Conservation (phyloP, 2,797 vertebrate species). For the Orientallactaga sibirica region DNA sequence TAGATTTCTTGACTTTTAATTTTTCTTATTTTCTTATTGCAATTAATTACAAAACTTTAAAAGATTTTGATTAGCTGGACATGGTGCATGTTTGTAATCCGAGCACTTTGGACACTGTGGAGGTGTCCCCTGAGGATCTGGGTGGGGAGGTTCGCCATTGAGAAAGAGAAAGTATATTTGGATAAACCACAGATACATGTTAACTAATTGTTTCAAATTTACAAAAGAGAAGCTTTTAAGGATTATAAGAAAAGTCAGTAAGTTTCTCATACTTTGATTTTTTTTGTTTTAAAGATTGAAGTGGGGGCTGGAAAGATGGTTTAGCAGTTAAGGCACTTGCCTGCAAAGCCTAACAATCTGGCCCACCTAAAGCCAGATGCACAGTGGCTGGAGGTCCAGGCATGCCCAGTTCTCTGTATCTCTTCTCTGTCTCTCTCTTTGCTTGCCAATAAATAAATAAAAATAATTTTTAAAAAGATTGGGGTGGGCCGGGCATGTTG, state of each 20-base stretch:
- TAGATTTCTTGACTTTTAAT: slow-evolving; percentile 20
- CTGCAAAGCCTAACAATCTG: too few species aligned
- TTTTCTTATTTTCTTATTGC: slow-evolving; percentile 52
- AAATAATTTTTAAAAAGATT: too few species aligned
- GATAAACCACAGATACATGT: slow-evolving; percentile 44
- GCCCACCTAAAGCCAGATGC: too few species aligned
- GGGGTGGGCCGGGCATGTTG: too few species aligned
- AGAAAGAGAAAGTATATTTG: neutral
- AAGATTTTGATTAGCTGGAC: neutral
- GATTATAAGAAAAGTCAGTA: slow-evolving; percentile 40
- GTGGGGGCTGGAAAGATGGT: neutral
- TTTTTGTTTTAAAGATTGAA: neutral
- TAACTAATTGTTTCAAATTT: slow-evolving; percentile 57
- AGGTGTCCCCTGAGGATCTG: neutral
- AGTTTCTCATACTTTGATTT: slow-evolving; percentile 49
- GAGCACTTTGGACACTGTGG: neutral
- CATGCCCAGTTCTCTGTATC: too few species aligned
- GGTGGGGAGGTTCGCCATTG: neutral
- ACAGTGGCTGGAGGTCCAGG: too few species aligned
- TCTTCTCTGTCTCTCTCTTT: too few species aligned
- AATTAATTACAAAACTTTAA: slow-evolving; percentile 24
- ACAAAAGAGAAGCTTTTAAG: slow-evolving; percentile 43
- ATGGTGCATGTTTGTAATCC: neutral
- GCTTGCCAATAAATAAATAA: too few species aligned
- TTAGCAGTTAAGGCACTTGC: too few species aligned